Evolutionary conservation across 2,888 invertebrate genomes (phyloP), one percentile per base, ranked within the genome.

Genomic region (Lacanobia wlatinum): DNA sequence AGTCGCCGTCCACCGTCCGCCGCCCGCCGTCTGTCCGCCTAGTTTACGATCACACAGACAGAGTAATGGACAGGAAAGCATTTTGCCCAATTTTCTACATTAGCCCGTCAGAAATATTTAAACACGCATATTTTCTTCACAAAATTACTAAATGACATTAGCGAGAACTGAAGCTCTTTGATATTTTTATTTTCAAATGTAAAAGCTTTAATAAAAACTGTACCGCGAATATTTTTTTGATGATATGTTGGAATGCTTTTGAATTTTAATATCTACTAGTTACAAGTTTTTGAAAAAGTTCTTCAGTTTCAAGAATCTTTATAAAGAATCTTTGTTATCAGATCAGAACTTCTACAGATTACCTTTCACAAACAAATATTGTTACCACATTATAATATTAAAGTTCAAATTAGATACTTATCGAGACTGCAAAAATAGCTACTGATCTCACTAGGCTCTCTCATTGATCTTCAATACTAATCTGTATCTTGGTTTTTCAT

Each of bases 11-110:
- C 38, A 16, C 52, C 10, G 61, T 59, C 71, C 63, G 67, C 70
- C 21, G 21, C 46, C 62, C 21, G 16, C 64, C 28, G 23, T 52
- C 34, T 62, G 60, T 65, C 76, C 67, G 60, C 65, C 79, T 73
- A 66, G 59, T 86, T 84, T 78, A 86, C 52, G 84, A 82, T 56
- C 64, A 55, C 46, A 70, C 38, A 2, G 86, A 84, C 72, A 62
- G 73, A 72, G 58, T 75, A 85, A 84, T 77, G 73, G 79, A 61
- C 86, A 85, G 84, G 86, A 84, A 84, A 82, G 72, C 86, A 81
- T 84, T 84, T 76, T 60, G 58, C 56, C 76, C 84, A 84, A 84
- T 84, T 79, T 84, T 77, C 75, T 23, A 79, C 81, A 84, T 84
- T 81, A 81, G 60, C 46, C 73, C 65, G 81, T 74, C 81, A 76